Percentiles rank a stretch among this genome's conserved stretches.
phyloP scores from a whole-genome alignment of 2,888 invertebrate species.

The Phania funesta region DNA sequence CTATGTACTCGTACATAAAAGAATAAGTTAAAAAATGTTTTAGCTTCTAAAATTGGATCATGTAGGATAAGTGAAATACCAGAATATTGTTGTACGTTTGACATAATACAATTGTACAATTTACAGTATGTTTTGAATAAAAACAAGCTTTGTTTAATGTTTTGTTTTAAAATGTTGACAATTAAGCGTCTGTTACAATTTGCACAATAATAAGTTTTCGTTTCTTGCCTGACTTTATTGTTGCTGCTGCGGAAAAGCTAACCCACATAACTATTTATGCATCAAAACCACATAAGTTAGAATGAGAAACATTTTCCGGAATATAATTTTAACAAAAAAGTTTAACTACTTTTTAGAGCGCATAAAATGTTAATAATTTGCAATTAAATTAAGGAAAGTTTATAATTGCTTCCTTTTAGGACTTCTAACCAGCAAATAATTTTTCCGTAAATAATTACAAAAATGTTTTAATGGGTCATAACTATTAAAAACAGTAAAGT shows the following conservation, averaged over 20 bases:
- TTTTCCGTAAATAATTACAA: not conserved
- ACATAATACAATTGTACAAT: not conserved
- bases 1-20: too few relatives aligned
- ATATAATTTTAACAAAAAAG: not conserved
- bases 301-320: not conserved
- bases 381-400: not conserved
- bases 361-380: not conserved
- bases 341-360: constrained; percentile 2
- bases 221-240: not conserved
- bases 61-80: not conserved
- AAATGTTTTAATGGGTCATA: too few relatives aligned
- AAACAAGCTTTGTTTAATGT: not conserved
- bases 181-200: not conserved
- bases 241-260: not conserved
- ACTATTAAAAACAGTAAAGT: too few relatives aligned
- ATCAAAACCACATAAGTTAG: not conserved
- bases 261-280: constrained; percentile 2
- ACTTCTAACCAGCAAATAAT: not conserved
- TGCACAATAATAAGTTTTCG: not conserved
- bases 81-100: not conserved
- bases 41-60: constrained; percentile 4
- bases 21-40: not conserved
- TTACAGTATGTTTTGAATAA: not conserved
- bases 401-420: not conserved
- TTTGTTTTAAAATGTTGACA: constrained; percentile 12